phyloP scores from a whole-genome alignment of 2,113 vertebrate species.

The Amphilophus citrinellus region DNA sequence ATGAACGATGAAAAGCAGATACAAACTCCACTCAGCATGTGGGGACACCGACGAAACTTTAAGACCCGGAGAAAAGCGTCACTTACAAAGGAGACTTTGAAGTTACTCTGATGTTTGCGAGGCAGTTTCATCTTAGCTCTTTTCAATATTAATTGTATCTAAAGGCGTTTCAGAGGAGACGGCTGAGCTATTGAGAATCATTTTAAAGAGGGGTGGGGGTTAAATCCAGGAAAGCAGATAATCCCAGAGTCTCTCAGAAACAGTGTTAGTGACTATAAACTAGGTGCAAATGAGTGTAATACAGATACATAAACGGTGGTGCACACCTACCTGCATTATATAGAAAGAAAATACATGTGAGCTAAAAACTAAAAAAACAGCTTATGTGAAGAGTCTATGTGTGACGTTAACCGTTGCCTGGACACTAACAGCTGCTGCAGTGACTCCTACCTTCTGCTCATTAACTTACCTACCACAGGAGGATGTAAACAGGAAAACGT shows the following conservation, averaged over 20 bases:
- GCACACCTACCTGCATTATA: neutral
- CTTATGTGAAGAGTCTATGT: neutral
- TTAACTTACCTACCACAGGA: constrained; percentile 7
- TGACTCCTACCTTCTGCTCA: neutral
- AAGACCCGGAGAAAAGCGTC: neutral
- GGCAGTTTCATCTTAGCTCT: constrained; percentile 30
- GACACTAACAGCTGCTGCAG: constrained; percentile 14
- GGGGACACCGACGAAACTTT: constrained; percentile 4
- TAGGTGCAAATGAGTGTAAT: constrained; percentile 5
- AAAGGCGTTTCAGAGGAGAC: constrained; percentile 46
- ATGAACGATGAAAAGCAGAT: neutral
- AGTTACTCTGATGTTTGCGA: constrained; percentile 31
- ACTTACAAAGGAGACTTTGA: constrained; percentile 45
- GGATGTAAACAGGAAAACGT: neutral
- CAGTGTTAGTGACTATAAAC: neutral
- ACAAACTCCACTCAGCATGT: constrained; percentile 1
- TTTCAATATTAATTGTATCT: constrained; percentile 52
- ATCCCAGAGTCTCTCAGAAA: constrained; percentile 38
- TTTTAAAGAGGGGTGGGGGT: constrained; percentile 10
- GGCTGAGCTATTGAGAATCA: constrained; percentile 11
- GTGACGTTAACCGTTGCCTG: neutral
- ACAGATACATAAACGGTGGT: neutral
- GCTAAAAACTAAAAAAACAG: neutral
- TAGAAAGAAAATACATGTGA: neutral
- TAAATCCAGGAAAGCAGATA: neutral